phyloP scores from a whole-genome alignment of 2,888 invertebrate genomes.

The Penaeus monodon region DNA sequence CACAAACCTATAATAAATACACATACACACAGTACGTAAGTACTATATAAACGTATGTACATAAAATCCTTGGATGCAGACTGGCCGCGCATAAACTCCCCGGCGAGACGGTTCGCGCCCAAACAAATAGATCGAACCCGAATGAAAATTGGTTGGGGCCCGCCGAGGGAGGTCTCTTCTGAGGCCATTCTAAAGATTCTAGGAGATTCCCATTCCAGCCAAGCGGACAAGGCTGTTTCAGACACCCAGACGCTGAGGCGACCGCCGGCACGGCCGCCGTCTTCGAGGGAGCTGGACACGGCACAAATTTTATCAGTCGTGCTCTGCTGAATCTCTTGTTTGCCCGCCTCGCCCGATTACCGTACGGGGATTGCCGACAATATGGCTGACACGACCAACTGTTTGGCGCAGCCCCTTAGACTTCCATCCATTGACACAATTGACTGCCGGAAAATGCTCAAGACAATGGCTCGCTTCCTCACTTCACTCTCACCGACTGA shows the following conservation, averaged over 20 bases:
- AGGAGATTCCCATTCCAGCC: conserved; percentile 35
- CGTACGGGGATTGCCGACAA: neutral
- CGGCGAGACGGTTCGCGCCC: too few relatives aligned
- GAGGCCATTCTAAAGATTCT: conserved; percentile 29
- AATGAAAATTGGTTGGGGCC: conserved; percentile 27
- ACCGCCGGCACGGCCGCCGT: conserved; percentile 16
- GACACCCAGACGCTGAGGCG: conserved; percentile 39
- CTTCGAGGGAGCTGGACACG: conserved; percentile 21
- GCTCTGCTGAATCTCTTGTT: conserved; percentile 31
- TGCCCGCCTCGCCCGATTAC: conserved; percentile 3
- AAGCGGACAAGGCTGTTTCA: conserved; percentile 25
- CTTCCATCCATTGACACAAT: too few relatives aligned
- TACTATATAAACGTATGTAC: too few relatives aligned
- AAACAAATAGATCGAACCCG: conserved; percentile 22
- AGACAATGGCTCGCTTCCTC: too few relatives aligned
- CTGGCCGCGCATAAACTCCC: too few relatives aligned
- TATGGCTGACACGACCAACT: conserved; percentile 4
- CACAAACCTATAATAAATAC: too few relatives aligned
- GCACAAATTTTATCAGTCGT: conserved; percentile 24
- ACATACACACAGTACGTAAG: too few relatives aligned
- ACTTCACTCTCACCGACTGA: too few relatives aligned
- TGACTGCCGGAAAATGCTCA: too few relatives aligned
- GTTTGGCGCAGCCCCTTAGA: neutral
- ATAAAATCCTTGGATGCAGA: too few relatives aligned
- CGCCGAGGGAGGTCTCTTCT: conserved; percentile 6